Evolutionary conservation across 2,888 invertebrate species (phyloP).

Genomic region (Anthoptus insignis): DNA sequence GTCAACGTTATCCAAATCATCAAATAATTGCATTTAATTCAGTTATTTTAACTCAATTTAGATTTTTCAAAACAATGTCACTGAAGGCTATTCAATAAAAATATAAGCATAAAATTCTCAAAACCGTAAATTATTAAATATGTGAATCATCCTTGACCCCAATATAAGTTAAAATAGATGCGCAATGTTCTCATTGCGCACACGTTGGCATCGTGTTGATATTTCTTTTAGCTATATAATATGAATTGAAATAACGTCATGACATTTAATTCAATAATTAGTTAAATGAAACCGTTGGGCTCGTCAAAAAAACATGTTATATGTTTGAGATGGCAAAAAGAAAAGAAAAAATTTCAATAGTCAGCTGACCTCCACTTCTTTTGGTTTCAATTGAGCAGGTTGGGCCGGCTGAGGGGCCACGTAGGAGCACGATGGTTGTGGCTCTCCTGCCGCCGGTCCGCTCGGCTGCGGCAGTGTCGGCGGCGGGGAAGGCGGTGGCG

Average conservation of each 20-base stretch:
- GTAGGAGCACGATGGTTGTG: constrained; percentile 79
- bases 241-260: constrained; percentile 1
- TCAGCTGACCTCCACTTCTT: constrained; percentile 84
- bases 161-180: constrained; percentile 80
- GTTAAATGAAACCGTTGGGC: background rate
- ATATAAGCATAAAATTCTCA: constrained; percentile 39
- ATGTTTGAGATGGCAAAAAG: background rate
- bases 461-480: constrained; percentile 49
- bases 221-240: constrained; percentile 53
- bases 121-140: constrained; percentile 56
- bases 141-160: constrained; percentile 76
- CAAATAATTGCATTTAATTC: too few species aligned
- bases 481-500: constrained; percentile 53
- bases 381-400: constrained; percentile 71
- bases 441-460: constrained; percentile 58
- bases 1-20: too few species aligned
- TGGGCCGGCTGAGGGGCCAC: constrained; percentile 57
- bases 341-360: constrained; percentile 31
- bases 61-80: background rate
- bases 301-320: background rate
- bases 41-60: background rate
- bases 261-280: background rate
- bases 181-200: constrained; percentile 75
- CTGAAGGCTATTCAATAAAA: background rate
- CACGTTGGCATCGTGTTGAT: constrained; percentile 70